phyloP scores from a whole-genome alignment of 1,140 invertebrate genomes.

The Tenebrio molitor region DNA sequence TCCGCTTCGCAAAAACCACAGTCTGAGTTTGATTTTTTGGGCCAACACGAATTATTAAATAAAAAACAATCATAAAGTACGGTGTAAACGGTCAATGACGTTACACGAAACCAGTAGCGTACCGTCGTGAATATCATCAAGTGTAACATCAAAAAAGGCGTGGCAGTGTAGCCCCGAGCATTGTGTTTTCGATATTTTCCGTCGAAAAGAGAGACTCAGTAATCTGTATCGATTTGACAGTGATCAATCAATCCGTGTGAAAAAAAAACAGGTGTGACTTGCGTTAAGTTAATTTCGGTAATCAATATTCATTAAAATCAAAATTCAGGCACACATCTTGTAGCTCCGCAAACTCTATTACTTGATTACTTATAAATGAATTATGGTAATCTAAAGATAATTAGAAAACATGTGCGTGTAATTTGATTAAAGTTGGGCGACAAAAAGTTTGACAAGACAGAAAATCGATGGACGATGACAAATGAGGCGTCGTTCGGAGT shows the following conservation, averaged over 20 bases:
- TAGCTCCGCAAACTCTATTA: neutral
- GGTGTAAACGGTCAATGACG: conserved; percentile 37
- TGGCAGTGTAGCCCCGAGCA: no score
- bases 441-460: no score
- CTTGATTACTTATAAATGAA: conserved; percentile 33
- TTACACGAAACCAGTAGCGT: conserved; percentile 19
- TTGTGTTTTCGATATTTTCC: no score
- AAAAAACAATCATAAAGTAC: conserved; percentile 19
- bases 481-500: no score
- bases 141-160: neutral
- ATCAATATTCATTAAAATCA: conserved; percentile 21
- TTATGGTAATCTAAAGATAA: conserved; percentile 3
- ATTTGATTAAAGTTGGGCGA: conserved; percentile 6
- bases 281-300: conserved; percentile 13
- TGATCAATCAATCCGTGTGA: no score
- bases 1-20: conserved; percentile 8
- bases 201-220: no score
- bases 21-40: no score
- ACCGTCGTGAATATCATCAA: neutral
- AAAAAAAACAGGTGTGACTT: conserved; percentile 22
- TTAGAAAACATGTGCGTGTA: conserved; percentile 2
- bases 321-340: neutral
- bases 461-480: no score
- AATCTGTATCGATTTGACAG: no score
- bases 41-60: conserved; percentile 1